Base-by-base conservation (phyloP, 2,113 vertebrate genomes). In the Ramphastos sulfuratus region DNA sequence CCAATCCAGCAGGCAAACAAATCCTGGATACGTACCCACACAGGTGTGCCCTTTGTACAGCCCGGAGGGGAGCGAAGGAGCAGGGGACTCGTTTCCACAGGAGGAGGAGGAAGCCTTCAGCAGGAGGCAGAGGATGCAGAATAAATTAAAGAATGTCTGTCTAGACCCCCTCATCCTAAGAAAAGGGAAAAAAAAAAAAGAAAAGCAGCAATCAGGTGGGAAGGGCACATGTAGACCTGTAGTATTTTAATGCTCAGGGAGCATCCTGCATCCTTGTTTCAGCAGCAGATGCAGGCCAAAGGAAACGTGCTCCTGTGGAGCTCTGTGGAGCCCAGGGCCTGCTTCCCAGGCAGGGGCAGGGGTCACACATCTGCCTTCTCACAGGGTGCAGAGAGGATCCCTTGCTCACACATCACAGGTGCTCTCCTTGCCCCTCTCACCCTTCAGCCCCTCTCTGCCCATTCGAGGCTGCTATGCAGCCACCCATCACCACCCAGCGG, bases 21-120 rank as follows among this genome's bases (percentile, higher is more conserved):
- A 86, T 82, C 81, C 39, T 35, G 31, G 71, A 58, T 92, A 97
- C 97, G 1, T 97, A 98, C 97, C 98, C 7, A 97, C 6, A 4
- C 98, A 98, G 73, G 23, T 42, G 15, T 93, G 88, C 75, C 92
- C 70, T 7, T 60, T 63, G 50, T 93, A 59, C 65, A 59, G 70
- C 70, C 75, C 52, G 1, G 33, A 54, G 55, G 59, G 12, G n/a
- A 92, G 85, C 0, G 3, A 46, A 82, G 90, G 12, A 19, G 60
- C 11, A 15, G 8, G 15, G 35, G 39, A 72, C 9, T 78, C 20
- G 1, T 31, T 55, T 74, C 46, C 78, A 27, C 0, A 17, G 33
- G 76, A 71, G 15, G 58, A 74, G 13, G 81, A 94, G 21, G 39
- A 10, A 30, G 72, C 70, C 58, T 84, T 95, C 87, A 93, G 55